Conservation (phyloP, 1,140 invertebrate species). For the Sycophila sp. region DNA sequence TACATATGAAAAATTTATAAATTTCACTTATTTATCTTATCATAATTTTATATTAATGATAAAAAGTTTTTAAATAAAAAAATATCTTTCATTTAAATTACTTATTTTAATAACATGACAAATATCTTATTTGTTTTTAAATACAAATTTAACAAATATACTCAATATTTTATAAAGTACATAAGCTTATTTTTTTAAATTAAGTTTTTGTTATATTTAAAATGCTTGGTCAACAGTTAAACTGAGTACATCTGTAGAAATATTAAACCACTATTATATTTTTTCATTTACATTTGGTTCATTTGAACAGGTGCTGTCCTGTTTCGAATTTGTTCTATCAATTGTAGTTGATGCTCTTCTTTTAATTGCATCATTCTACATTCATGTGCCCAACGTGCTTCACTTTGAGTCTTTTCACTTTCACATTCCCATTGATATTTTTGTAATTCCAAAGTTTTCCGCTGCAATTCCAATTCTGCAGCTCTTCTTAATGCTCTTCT, state of each 20-base stretch:
- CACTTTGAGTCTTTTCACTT: conserved; percentile 51
- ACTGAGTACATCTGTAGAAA: not conserved
- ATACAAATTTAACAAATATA: too few relatives aligned
- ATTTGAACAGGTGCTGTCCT: not conserved
- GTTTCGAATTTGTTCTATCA: conserved; percentile 44
- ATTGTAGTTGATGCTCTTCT: conserved; percentile 51
- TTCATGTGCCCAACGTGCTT: conserved; percentile 53
- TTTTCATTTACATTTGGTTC: conserved; percentile 10
- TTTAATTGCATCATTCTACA: conserved; percentile 54
- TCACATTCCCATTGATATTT: conserved; percentile 55
- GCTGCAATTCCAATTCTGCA: conserved; percentile 53
- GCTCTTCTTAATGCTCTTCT: conserved; percentile 46
- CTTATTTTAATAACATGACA: too few relatives aligned
- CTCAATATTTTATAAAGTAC: conserved; percentile 22
- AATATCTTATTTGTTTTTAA: too few relatives aligned
- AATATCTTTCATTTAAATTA: conserved; percentile 19
- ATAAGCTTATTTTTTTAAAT: not conserved
- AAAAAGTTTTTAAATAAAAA: not conserved
- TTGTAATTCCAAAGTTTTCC: conserved; percentile 54
- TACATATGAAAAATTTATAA: conserved; percentile 5
- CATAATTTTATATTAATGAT: not conserved
- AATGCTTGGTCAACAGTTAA: not conserved
- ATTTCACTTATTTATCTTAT: not conserved
- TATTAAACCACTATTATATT: too few relatives aligned
- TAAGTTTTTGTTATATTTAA: not conserved